phyloP scores from a whole-genome alignment of 2,888 invertebrate species.

The Chrysopilus asiliformis region DNA sequence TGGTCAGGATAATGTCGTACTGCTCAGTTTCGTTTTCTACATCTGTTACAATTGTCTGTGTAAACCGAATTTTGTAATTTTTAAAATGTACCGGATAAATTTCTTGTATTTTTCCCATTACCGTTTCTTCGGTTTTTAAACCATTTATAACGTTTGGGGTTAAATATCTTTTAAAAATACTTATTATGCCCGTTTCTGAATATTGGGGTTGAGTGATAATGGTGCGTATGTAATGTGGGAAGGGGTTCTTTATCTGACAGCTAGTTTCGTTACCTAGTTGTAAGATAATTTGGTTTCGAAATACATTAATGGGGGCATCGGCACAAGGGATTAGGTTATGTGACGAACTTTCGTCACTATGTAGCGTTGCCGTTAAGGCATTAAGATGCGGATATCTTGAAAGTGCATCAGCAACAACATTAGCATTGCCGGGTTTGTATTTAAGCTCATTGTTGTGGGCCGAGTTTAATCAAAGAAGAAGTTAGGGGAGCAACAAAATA shows the following conservation, averaged over 20 bases:
- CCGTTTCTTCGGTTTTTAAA: neutral
- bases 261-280: conserved; percentile 1
- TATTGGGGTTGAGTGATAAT: neutral
- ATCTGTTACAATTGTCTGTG: conserved; percentile 3
- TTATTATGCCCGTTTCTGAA: neutral
- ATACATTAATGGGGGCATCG: conserved; percentile 6
- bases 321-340: conserved; percentile 2
- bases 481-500: no score
- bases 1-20: conserved; percentile 1
- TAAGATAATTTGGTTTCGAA: neutral
- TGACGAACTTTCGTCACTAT: conserved; percentile 8
- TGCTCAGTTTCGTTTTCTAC: conserved; percentile 1
- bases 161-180: conserved; percentile 1
- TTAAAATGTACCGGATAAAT: neutral
- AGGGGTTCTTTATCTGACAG: neutral
- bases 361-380: conserved; percentile 3
- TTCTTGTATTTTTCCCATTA: neutral
- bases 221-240: neutral
- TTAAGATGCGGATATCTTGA: conserved; percentile 5
- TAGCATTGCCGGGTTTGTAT: conserved; percentile 4
- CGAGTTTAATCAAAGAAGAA: no score
- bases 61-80: conserved; percentile 4
- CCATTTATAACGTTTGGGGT: conserved; percentile 2
- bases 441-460: conserved; percentile 5
- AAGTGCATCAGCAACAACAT: conserved; percentile 7